A percentile compares a stretch with the other conserved stretches of the same genome.
phyloP scores from a whole-genome alignment of 2,797 vertebrate genomes.

The Erethizon dorsatum region DNA sequence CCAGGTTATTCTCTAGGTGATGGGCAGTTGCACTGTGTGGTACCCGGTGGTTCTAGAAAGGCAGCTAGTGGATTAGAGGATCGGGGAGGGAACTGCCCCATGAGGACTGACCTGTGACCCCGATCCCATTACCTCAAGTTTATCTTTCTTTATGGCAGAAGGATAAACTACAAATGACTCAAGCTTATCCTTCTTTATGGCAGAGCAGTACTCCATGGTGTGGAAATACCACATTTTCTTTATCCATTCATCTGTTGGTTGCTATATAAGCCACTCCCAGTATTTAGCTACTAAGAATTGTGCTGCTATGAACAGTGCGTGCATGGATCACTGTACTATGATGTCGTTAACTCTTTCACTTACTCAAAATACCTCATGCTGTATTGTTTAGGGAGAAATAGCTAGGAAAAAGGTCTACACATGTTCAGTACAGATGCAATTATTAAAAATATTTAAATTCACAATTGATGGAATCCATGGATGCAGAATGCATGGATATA shows the following conservation, averaged over 20 bases:
- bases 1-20: neutral
- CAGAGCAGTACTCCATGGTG: neutral
- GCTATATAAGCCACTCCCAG: neutral
- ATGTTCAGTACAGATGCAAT: neutral
- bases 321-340: neutral
- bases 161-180: too few species aligned
- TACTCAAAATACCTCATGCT: neutral
- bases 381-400: neutral
- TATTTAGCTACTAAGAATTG: neutral
- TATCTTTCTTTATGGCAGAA: neutral
- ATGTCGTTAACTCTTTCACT: neutral
- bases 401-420: neutral
- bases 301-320: neutral
- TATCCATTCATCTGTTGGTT: neutral
- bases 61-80: neutral
- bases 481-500: neutral
- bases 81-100: neutral
- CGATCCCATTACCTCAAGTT: neutral
- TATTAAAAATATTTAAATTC: neutral
- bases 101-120: neutral
- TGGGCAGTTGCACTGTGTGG: too few species aligned
- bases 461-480: too few species aligned
- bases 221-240: neutral
- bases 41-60: neutral
- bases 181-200: neutral